Evolutionary conservation across 1,140 invertebrate genomes (phyloP).

Genomic region (Ips nitidus): DNA sequence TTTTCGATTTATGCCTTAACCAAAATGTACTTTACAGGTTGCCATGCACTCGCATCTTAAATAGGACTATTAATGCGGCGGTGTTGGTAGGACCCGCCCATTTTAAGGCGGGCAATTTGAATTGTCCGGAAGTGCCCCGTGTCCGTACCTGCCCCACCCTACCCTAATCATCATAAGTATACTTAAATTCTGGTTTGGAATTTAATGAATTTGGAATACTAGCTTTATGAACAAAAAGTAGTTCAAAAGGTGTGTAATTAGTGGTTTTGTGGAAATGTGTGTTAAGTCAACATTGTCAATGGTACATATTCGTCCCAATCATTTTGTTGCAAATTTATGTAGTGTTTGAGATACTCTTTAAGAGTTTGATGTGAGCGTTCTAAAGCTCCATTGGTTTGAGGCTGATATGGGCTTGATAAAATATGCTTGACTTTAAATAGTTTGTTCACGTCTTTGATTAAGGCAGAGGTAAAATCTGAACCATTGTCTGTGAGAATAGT

Average conservation of each 20-base stretch:
- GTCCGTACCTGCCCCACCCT: too few species aligned
- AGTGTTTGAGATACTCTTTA: constrained; percentile 48
- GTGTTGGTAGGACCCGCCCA: too few species aligned
- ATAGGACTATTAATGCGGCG: too few species aligned
- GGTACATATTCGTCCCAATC: constrained; percentile 48
- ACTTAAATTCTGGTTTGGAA: constrained; percentile 36
- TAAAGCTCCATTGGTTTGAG: constrained; percentile 48
- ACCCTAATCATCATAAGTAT: constrained; percentile 43
- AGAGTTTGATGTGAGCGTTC: constrained; percentile 47
- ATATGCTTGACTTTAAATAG: constrained; percentile 45
- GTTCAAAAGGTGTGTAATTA: constrained; percentile 50
- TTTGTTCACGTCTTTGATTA: constrained; percentile 42
- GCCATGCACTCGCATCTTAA: too few species aligned
- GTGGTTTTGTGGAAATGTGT: constrained; percentile 48
- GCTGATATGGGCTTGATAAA: constrained; percentile 39
- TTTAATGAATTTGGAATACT: constrained; percentile 37
- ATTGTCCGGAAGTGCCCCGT: too few species aligned
- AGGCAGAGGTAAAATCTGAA: constrained; percentile 42
- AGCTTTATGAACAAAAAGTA: constrained; percentile 50
- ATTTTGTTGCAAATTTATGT: constrained; percentile 38
- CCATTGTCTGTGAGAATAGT: constrained; percentile 48
- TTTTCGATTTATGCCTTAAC: too few species aligned
- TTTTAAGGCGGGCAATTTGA: too few species aligned
- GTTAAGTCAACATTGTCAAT: constrained; percentile 52
- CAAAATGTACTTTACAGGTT: too few species aligned